Base-by-base conservation (phyloP, 2,113 vertebrate genomes). In the Macquaria australasica region DNA sequence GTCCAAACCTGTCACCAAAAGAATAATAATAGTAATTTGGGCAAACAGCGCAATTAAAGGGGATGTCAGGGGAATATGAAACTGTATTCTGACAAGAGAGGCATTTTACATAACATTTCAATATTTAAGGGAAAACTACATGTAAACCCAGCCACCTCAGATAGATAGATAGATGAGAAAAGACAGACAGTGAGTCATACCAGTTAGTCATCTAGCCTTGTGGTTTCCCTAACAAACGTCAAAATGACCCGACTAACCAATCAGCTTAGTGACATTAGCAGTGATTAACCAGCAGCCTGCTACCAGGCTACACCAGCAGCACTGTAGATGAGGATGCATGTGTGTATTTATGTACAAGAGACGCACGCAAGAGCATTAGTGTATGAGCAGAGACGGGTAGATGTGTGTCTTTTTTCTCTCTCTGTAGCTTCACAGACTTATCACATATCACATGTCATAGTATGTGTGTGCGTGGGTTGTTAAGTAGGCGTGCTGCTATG, bases 231-330 rank as follows among this genome's bases (percentile, higher is more conserved):
- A 45, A 70, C 59, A 50, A 69, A 78, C 39, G 88, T 80, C 76
- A 87, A 87, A 89, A 94, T 91, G 87, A 88, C 83, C 78, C 48
- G 15, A 87, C 50, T 21, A 67, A 87, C 88, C 83, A 91, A 95
- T 95, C 92, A 92, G 81, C 67, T 92, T 75, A 84, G 74, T 95
- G 94, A 94, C 88, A 94, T 96, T 93, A 93, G 55, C 87, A 39
- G 70, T 72, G 73, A 93, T 95, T 93, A 92, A 89, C 76, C 76
- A 90, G 72, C 77, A 88, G 67, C 73, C 41, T 43, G 41, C 66
- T 10, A 73, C 77, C 45, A 16, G 89, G 89, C 83, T 7, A 82
- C 74, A 83, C 91, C 85, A 88, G 89, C 70, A 89, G 93, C 91
- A 7, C 45, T 37, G 56, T 5, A 53, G 51, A 43, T 12, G 45